These are phyloP conservation scores for Chaitophorus viminalis DNA, from an alignment of 2,888 invertebrate genomes.

Conservation along the genomic window DNA sequence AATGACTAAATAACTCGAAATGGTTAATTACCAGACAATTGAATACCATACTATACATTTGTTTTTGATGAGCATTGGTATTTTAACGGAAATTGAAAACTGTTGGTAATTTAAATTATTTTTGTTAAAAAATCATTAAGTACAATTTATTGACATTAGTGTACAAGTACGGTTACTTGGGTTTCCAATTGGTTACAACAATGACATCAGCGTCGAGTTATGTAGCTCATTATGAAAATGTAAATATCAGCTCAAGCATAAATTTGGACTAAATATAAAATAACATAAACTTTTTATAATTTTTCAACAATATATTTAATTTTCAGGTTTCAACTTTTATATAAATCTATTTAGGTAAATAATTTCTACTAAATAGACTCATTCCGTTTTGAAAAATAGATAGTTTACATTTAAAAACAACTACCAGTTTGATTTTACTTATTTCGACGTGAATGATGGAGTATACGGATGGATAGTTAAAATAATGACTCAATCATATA, in stretches of 20 bases:
- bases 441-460: too few relatives aligned
- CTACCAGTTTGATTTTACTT: too few relatives aligned
- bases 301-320: too few relatives aligned
- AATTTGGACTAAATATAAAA: background rate
- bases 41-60: background rate
- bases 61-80: background rate
- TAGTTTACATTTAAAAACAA: too few relatives aligned
- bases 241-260: background rate
- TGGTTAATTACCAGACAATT: background rate
- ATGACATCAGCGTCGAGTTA: background rate
- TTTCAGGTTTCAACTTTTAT: too few relatives aligned
- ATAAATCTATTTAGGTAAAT: too few relatives aligned
- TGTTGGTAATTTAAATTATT: slow-evolving; percentile 11
- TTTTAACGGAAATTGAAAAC: background rate
- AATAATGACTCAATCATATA: too few relatives aligned
- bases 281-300: too few relatives aligned
- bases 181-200: background rate
- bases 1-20: background rate
- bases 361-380: too few relatives aligned
- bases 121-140: background rate
- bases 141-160: background rate
- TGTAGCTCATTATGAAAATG: background rate
- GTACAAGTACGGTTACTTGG: background rate
- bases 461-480: too few relatives aligned
- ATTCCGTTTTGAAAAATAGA: too few relatives aligned